phyloP scores from a whole-genome alignment of 1,140 invertebrate species.

The Scaptomyza hsui region DNA sequence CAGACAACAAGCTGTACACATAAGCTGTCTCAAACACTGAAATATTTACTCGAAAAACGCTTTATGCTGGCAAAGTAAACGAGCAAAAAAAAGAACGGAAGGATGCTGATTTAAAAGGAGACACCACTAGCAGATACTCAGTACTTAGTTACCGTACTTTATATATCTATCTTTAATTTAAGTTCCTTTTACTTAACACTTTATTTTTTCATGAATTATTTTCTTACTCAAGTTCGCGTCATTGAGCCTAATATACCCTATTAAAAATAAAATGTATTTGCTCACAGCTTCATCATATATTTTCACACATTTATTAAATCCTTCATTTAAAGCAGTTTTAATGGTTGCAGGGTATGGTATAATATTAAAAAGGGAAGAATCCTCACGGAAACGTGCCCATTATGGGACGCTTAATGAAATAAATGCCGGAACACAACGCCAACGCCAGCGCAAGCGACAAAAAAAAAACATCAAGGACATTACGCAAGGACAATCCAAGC shows the following conservation, averaged over 20 bases:
- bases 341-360: slow-evolving; percentile 18
- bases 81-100: slow-evolving; percentile 22
- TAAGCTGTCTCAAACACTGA: slow-evolving; percentile 14
- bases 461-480: slow-evolving; percentile 76
- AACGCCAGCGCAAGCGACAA: slow-evolving; percentile 53
- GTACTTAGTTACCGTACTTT: not conserved
- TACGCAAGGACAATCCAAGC: slow-evolving; percentile 49
- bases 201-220: no score
- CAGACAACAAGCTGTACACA: slow-evolving; percentile 9
- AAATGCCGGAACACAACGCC: slow-evolving; percentile 59
- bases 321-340: slow-evolving; percentile 4
- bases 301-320: not conserved
- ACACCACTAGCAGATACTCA: not conserved
- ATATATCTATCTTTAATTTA: no score
- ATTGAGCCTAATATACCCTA: not conserved
- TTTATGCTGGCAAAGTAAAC: slow-evolving; percentile 51
- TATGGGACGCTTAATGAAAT: slow-evolving; percentile 69
- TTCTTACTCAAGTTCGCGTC: no score
- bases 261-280: not conserved
- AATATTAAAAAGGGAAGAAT: slow-evolving; percentile 24
- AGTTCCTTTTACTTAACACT: no score
- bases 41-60: slow-evolving; percentile 55
- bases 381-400: slow-evolving; percentile 42
- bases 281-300: not conserved
- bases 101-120: not conserved